phyloP scores from a whole-genome alignment of 2,888 invertebrate genomes.

The Syrphus vitripennis region DNA sequence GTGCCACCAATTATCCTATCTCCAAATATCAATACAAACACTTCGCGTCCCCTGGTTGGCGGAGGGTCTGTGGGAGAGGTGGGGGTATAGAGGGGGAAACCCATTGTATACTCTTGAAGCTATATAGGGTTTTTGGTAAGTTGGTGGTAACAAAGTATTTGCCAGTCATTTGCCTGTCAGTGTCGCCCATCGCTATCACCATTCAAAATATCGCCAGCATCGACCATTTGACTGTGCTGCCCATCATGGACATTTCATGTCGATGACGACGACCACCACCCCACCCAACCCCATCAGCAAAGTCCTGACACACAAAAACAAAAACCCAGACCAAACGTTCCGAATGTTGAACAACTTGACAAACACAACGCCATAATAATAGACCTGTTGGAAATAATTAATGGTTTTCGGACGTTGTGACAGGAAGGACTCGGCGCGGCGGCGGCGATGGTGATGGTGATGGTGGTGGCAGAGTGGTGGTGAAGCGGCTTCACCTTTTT shows the following conservation, averaged over 20 bases:
- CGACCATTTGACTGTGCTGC: constrained; percentile 45
- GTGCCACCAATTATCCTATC: constrained; percentile 70
- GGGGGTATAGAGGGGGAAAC: neutral
- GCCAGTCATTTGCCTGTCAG: constrained; percentile 67
- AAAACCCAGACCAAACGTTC: constrained; percentile 33
- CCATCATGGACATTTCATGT: constrained; percentile 35
- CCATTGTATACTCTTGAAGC: constrained; percentile 3
- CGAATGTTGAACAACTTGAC: constrained; percentile 69
- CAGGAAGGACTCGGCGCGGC: constrained; percentile 58
- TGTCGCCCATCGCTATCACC: constrained; percentile 3
- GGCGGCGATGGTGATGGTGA: no score
- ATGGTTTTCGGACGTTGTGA: constrained; percentile 70
- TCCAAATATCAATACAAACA: constrained; percentile 68
- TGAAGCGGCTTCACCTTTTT: constrained; percentile 67
- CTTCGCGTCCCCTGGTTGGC: neutral
- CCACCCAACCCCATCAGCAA: no score
- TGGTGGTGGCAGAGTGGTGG: neutral
- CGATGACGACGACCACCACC: constrained; percentile 7
- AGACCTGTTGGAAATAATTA: constrained; percentile 72
- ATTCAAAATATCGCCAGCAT: neutral
- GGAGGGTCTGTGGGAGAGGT: neutral
- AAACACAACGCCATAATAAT: constrained; percentile 71
- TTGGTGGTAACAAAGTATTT: constrained; percentile 62
- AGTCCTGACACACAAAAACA: constrained; percentile 37
- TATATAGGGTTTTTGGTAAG: constrained; percentile 42